Base-by-base conservation (phyloP, 2,113 vertebrate species). In the Paedocypris sp. region DNA sequence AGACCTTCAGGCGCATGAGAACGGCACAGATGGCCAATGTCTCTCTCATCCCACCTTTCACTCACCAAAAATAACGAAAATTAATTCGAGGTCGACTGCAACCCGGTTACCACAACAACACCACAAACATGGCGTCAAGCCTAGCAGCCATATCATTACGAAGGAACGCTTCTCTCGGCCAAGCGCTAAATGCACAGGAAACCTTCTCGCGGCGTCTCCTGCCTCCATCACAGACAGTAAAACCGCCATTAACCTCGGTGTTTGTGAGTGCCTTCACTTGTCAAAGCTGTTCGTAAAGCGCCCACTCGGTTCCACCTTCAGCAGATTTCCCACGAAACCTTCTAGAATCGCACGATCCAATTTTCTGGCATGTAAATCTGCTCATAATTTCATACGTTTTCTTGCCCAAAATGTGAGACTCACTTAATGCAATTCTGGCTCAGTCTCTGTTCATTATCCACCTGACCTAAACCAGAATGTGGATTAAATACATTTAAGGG, bases 171-270 rank as follows among this genome's bases (percentile, higher is more conserved):
- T 74, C 59, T 62, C 31, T 47, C 32, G 36, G 72, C 71, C 64
- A 70, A 68, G 46, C 61, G 68, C 66, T 66, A 51, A 22, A 48
- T 22, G 70, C 71, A 46, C 42, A 26, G 68, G 73, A 73, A 49
- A 33, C 73, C 59, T 70, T 70, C 47, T 43, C 20, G 57, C 63
- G 66, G 75, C 11, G 15, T 56, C 35, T 56, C 23, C 75, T 73
- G 73, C 67, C 75, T 73, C 64, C 62, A 77, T 52, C 70, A 71
- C 66, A 72, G 72, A 77, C 65, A 43, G 57, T 74, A 74, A 80
- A 78, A 33, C 67, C 69, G 60, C n/a, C 66, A 65, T 68, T 59
- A 31, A 64, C 73, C 67, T 54, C 10, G 16, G 36, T 7, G 10
- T 23, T 56, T 29, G 41, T 29, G 15, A 56, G 11, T 18, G 16